A percentile compares a stretch with the other conserved stretches of the same genome.
Evolutionary conservation across 1,140 invertebrate species (phyloP).

Genomic region (Vanessa tameamea): DNA sequence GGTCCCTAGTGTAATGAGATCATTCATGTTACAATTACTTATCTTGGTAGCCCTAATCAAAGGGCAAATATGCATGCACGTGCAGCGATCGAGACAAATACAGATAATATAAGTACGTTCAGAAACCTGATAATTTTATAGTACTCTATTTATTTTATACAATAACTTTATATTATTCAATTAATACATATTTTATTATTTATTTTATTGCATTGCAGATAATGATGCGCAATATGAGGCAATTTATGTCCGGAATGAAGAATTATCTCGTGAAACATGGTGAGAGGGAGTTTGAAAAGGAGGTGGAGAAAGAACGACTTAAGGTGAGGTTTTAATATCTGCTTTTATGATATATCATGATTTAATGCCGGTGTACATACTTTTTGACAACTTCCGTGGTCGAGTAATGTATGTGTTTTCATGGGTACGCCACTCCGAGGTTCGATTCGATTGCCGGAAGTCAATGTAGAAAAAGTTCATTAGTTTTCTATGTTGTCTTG

Average conservation of each 20-base stretch:
- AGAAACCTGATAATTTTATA: conserved; percentile 6
- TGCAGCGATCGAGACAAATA: conserved; percentile 20
- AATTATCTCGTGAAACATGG: conserved; percentile 97
- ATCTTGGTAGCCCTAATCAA: conserved; percentile 40
- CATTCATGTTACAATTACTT: conserved; percentile 25
- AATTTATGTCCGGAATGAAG: conserved; percentile 99
- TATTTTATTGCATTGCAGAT: conserved; percentile 73
- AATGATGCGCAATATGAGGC: conserved; percentile 95
- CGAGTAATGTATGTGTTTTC: too few species aligned
- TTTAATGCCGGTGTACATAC: too few species aligned
- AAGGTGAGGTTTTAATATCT: conserved; percentile 82
- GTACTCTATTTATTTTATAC: not conserved
- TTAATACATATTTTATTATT: not conserved
- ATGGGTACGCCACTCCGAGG: too few species aligned
- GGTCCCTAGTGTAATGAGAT: conserved; percentile 30
- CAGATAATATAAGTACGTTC: conserved; percentile 2
- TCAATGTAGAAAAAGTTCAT: too few species aligned
- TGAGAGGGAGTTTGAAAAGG: conserved; percentile 93
- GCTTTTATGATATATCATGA: too few species aligned
- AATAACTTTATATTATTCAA: conserved; percentile 12
- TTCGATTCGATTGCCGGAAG: too few species aligned
- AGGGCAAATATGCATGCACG: conserved; percentile 38
- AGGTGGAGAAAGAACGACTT: conserved; percentile 92
- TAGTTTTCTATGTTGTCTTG: too few species aligned
- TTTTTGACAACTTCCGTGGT: too few species aligned